Conservation (phyloP, 2,888 invertebrate genomes). For the Idaea biselata region DNA sequence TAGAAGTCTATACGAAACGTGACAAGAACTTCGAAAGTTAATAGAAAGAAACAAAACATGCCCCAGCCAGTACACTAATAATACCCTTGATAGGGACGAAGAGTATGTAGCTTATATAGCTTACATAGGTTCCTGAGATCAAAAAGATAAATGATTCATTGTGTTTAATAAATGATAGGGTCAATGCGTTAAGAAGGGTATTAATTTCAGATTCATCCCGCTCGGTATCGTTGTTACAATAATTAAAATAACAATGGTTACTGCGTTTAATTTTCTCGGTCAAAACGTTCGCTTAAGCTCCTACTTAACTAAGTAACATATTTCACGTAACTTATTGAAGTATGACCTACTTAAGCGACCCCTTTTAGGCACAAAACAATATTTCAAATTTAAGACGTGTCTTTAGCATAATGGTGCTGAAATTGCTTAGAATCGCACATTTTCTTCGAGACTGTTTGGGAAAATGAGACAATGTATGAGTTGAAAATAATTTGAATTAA, state of each 20-base stretch:
- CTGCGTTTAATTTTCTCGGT: background rate
- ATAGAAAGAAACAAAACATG: no score
- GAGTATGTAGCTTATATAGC: background rate
- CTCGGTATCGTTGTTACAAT: background rate
- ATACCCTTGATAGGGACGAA: no score
- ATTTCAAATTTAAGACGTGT: background rate
- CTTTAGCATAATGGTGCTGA: background rate
- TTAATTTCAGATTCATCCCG: background rate
- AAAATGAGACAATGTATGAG: background rate
- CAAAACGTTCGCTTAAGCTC: background rate
- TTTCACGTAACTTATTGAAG: background rate
- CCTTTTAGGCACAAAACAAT: background rate
- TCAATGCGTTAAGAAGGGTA: background rate
- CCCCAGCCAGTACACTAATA: no score
- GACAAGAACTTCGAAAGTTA: no score
- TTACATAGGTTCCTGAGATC: background rate
- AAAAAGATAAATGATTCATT: background rate
- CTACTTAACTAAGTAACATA: background rate
- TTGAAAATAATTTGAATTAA: background rate
- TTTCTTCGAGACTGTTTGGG: background rate
- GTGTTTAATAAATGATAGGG: slow-evolving; percentile 1
- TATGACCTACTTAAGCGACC: slow-evolving; percentile 1
- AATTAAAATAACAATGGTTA: background rate
- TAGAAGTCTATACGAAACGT: no score
- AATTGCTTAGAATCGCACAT: background rate